These are phyloP conservation scores for Deladenus siricidicola DNA, from an alignment of 2,888 invertebrate species.

Conservation along the genomic window DNA sequence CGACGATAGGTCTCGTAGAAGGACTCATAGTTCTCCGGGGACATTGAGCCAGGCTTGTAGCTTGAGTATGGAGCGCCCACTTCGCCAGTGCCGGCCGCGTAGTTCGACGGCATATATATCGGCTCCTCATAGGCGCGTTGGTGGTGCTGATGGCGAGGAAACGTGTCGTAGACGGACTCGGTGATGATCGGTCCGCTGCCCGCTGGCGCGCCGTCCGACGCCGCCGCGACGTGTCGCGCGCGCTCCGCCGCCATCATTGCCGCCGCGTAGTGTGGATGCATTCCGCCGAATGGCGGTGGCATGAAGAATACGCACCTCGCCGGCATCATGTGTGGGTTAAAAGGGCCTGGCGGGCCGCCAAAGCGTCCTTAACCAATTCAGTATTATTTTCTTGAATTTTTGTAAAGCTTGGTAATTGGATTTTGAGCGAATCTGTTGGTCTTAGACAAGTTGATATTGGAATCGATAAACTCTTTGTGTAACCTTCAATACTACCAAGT, in stretches of 20 bases:
- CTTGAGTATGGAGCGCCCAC: slow-evolving; percentile 34
- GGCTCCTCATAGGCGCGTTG: slow-evolving; percentile 55
- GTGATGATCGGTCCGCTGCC: slow-evolving; percentile 47
- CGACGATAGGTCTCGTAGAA: slow-evolving; percentile 49
- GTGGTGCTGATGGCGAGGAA: slow-evolving; percentile 23
- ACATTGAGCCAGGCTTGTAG: slow-evolving; percentile 34
- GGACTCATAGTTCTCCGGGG: slow-evolving; percentile 43
- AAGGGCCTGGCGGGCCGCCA: slow-evolving; percentile 15
- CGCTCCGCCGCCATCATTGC: slow-evolving; percentile 36
- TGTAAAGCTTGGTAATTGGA: too few relatives aligned
- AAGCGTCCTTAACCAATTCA: not conserved
- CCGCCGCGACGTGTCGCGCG: slow-evolving; percentile 15
- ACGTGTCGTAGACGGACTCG: slow-evolving; percentile 47
- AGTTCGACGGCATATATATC: slow-evolving; percentile 58
- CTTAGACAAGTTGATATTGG: too few relatives aligned
- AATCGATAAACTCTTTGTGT: too few relatives aligned
- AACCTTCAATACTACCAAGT: too few relatives aligned
- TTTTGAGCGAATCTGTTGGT: too few relatives aligned
- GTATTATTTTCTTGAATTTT: too few relatives aligned
- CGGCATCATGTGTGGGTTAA: slow-evolving; percentile 18
- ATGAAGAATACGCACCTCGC: slow-evolving; percentile 23
- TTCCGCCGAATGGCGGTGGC: slow-evolving; percentile 42
- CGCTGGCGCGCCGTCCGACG: slow-evolving; percentile 30
- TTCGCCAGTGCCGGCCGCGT: slow-evolving; percentile 18
- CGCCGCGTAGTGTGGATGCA: slow-evolving; percentile 58